phyloP scores from a whole-genome alignment of 2,888 invertebrate species.

The Cartodere bifasciata region DNA sequence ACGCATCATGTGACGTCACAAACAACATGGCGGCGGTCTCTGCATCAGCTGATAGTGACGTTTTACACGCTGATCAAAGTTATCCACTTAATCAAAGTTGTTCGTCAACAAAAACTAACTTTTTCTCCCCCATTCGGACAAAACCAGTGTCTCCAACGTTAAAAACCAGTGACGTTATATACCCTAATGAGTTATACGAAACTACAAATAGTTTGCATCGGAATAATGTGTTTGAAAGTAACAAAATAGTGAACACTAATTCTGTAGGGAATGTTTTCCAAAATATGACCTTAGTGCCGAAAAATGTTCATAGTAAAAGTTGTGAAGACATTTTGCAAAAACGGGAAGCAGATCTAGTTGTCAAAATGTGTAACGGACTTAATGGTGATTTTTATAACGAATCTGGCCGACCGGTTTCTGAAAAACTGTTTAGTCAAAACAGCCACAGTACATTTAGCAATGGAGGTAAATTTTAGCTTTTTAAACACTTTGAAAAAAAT shows the following conservation, averaged over 20 bases:
- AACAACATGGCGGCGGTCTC: too few species aligned
- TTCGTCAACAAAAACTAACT: conserved; percentile 18
- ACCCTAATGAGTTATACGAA: conserved; percentile 13
- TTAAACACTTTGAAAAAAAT: background rate
- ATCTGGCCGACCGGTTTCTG: too few species aligned
- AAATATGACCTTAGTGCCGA: conserved; percentile 21
- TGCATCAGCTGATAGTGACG: conserved; percentile 24
- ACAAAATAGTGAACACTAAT: conserved; percentile 20
- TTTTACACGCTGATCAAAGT: conserved; percentile 32
- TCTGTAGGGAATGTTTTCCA: conserved; percentile 23
- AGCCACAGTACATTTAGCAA: conserved; percentile 11
- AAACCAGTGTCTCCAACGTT: conserved; percentile 13
- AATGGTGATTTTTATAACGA: conserved; percentile 3
- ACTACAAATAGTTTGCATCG: too few species aligned
- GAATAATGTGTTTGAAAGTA: conserved; percentile 3
- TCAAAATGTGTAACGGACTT: conserved; percentile 30
- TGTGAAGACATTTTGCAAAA: conserved; percentile 22
- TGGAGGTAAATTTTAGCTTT: conserved; percentile 8
- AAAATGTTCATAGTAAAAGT: conserved; percentile 11
- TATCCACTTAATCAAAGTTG: conserved; percentile 23
- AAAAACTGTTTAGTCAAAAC: conserved; percentile 6
- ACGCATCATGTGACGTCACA: background rate
- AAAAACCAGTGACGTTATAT: conserved; percentile 6
- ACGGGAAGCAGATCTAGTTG: conserved; percentile 29
- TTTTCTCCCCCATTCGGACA: conserved; percentile 24